phyloP scores from a whole-genome alignment of 2,797 vertebrate species.

The Takifugu ocellatus region DNA sequence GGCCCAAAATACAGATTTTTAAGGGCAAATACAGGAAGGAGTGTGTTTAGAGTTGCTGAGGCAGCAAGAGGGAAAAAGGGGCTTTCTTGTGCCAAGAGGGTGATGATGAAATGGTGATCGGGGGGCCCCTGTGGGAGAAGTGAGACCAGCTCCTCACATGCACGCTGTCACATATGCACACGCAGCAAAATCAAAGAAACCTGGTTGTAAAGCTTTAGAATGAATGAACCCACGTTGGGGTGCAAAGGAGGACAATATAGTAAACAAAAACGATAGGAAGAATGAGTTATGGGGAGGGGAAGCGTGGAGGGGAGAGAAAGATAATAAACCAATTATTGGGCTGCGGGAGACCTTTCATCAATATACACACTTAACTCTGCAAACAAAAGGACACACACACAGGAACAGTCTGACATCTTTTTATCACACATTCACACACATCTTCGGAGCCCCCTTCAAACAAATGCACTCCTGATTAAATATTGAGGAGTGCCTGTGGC shows the following conservation, averaged over 20 bases:
- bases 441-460: conserved; percentile 67
- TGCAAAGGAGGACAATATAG: conserved; percentile 4
- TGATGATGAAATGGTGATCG: conserved; percentile 63
- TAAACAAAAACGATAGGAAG: not conserved
- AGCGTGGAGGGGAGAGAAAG: conserved; percentile 39
- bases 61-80: conserved; percentile 51
- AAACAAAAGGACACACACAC: conserved; percentile 47
- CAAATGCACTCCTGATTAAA: conserved; percentile 74
- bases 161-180: conserved; percentile 42
- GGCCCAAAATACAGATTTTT: no score
- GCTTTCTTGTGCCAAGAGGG: conserved; percentile 35
- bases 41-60: conserved; percentile 53
- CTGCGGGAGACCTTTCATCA: conserved; percentile 61
- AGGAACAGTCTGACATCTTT: conserved; percentile 34
- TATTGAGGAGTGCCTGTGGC: conserved; percentile 72
- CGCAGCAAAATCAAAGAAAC: conserved; percentile 59
- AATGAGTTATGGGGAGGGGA: conserved; percentile 29
- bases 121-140: conserved; percentile 35
- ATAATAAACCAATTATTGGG: conserved; percentile 56
- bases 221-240: conserved; percentile 32
- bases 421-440: conserved; percentile 58
- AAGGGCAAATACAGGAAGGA: conserved; percentile 14
- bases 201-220: conserved; percentile 27
- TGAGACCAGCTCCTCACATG: conserved; percentile 37
- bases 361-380: conserved; percentile 36